Base-by-base conservation (phyloP, 2,888 invertebrate species). In the Hirtodrosophila trivittata region DNA sequence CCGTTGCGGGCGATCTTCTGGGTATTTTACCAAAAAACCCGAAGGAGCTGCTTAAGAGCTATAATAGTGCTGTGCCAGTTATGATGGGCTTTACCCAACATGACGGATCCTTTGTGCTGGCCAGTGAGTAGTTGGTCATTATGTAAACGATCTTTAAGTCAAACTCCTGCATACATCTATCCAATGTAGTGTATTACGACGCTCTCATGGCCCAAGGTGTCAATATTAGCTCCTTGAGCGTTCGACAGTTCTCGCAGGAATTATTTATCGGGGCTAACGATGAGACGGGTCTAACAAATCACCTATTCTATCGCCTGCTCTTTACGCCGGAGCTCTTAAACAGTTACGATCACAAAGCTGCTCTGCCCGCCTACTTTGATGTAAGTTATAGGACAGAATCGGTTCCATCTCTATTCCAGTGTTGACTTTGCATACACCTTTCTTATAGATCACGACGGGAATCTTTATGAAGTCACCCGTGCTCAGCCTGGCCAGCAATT, bases 281-380 rank as follows among this genome's bases (percentile, higher is more conserved):
- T 59, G 14, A 18, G 0, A 69, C 83, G 3, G 81, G 86, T 1
- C 59, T 89, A 1, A 46, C 86, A 0, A 77, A 84, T 16, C 90
- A 92, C 59, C 70, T 91, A 9, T 66, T 92, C n/a, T 86, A 88
- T 41, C 88, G 90, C 9, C 80, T 90, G 54, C 90, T 91, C 42
- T 91, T 91, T 35, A 86, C 88, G n/a, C 68, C 80, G 3, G 77
- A 90, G 3, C 66, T 90, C 0, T 63, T 90, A 3, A 87, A 89
- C 14, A 82, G 90, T 7, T 89, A 89, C 12, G 87, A 91, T 66
- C 92, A 92, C 66, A 88, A 76, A 13, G 80, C 80, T 2, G 90
- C 92, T 58, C 77, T 90, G 51, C 90, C 92, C 4, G 91, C 91
- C 1, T 89, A 92, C 38, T 90, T 91, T 47, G 92, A 92, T 89